phyloP scores from a whole-genome alignment of 2,113 vertebrate genomes.

The Albula goreensis region DNA sequence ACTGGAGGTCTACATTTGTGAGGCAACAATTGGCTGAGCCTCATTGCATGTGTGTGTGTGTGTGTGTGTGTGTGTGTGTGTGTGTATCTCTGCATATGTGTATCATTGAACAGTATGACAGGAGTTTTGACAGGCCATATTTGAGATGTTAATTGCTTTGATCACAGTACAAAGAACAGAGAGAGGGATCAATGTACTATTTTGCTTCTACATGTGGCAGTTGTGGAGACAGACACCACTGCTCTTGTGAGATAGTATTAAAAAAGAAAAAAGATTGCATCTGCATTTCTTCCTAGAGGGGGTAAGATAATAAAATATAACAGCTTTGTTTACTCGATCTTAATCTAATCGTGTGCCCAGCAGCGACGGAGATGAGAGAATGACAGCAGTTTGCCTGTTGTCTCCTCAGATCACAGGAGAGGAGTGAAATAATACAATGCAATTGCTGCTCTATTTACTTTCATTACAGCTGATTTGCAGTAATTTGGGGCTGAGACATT shows the following conservation, averaged over 20 bases:
- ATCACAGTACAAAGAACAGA: neutral
- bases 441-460: conserved; percentile 9
- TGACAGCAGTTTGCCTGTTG: neutral
- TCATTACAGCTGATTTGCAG: conserved; percentile 9
- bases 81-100: too few species aligned
- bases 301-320: conserved; percentile 11
- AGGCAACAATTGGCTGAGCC: too few species aligned
- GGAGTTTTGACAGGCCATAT: neutral
- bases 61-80: too few species aligned
- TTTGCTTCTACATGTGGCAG: neutral
- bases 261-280: neutral
- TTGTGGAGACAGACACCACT: neutral
- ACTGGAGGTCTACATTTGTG: too few species aligned
- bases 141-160: neutral
- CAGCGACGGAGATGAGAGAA: neutral
- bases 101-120: too few species aligned
- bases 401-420: neutral
- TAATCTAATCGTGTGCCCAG: neutral
- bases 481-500: neutral
- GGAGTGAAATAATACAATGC: neutral
- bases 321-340: neutral
- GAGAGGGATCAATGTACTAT: neutral
- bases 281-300: neutral
- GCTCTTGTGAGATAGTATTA: neutral
- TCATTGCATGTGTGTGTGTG: too few species aligned